Evolutionary conservation across 2,797 vertebrate species (phyloP).

Genomic region (Poeciliopsis turneri): DNA sequence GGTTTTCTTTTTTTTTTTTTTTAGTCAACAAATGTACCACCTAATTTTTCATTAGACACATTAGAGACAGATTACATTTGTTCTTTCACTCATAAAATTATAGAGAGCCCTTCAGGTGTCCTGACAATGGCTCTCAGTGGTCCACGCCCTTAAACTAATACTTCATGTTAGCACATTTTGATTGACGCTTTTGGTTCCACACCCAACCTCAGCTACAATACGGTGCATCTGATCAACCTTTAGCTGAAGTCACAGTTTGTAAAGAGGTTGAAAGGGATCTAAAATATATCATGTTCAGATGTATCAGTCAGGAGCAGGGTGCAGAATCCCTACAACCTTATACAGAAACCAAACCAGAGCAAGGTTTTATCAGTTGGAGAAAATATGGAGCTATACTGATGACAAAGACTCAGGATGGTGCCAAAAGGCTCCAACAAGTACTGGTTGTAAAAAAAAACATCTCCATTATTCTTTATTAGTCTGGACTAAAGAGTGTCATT

Average conservation of each 20-base stretch:
- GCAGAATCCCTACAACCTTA: neutral
- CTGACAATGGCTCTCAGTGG: neutral
- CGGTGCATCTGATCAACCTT: neutral
- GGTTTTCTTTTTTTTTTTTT: neutral
- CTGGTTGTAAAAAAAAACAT: neutral
- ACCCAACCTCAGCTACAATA: neutral
- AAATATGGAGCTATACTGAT: neutral
- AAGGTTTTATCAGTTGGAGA: neutral
- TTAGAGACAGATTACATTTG: neutral
- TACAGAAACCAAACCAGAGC: neutral
- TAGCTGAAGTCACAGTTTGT: neutral
- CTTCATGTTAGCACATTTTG: neutral
- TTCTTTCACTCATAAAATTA: neutral
- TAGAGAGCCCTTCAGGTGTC: neutral
- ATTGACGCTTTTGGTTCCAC: neutral
- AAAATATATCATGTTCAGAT: neutral
- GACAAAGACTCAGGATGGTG: too few relatives aligned
- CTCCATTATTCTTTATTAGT: neutral
- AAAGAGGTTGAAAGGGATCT: neutral
- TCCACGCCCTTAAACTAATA: neutral
- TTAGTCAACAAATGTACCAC: neutral
- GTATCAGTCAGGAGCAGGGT: neutral
- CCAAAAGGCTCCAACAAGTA: neutral
- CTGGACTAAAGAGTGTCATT: neutral
- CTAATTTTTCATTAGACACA: neutral